A percentile compares a stretch with the other conserved stretches of the same genome.
Conservation (phyloP, 2,888 invertebrate species). For the Steinernema hermaphroditum region DNA sequence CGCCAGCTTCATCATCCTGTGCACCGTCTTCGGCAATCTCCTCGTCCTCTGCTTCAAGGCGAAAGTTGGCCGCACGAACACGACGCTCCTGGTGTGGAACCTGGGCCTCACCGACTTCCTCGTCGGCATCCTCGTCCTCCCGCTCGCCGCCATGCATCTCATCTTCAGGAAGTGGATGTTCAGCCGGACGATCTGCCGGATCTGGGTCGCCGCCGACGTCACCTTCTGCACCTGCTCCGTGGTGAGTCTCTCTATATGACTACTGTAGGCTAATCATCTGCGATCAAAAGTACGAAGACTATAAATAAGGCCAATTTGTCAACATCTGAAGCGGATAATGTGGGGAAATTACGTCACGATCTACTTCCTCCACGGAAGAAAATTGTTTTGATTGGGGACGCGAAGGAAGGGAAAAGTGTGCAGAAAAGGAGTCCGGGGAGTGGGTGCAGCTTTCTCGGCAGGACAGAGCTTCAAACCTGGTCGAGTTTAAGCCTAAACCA, state of each 20-base stretch:
- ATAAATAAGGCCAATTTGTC: no score
- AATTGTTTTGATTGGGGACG: no score
- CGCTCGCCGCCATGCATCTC: slow-evolving; percentile 63
- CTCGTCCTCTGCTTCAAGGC: slow-evolving; percentile 67
- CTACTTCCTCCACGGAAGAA: no score
- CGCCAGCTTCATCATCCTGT: slow-evolving; percentile 62
- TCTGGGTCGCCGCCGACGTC: slow-evolving; percentile 73
- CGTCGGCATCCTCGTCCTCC: slow-evolving; percentile 66
- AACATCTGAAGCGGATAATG: no score
- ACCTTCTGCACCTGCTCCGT: slow-evolving; percentile 73
- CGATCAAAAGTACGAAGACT: no score
- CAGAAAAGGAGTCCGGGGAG: no score
- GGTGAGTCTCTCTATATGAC: slow-evolving; percentile 46
- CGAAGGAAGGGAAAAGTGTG: no score
- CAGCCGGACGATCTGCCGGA: slow-evolving; percentile 71
- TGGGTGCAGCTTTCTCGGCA: no score
- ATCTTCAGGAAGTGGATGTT: slow-evolving; percentile 68
- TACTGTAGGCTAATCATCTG: no score
- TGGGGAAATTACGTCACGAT: no score
- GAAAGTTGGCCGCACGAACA: slow-evolving; percentile 65
- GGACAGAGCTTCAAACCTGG: no score
- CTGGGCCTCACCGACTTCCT: slow-evolving; percentile 67
- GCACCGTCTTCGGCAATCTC: slow-evolving; percentile 65
- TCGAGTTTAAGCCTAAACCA: no score
- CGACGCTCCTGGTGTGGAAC: slow-evolving; percentile 67